Base-by-base conservation (phyloP, 2,113 vertebrate species). In the Zapus hudsonius region DNA sequence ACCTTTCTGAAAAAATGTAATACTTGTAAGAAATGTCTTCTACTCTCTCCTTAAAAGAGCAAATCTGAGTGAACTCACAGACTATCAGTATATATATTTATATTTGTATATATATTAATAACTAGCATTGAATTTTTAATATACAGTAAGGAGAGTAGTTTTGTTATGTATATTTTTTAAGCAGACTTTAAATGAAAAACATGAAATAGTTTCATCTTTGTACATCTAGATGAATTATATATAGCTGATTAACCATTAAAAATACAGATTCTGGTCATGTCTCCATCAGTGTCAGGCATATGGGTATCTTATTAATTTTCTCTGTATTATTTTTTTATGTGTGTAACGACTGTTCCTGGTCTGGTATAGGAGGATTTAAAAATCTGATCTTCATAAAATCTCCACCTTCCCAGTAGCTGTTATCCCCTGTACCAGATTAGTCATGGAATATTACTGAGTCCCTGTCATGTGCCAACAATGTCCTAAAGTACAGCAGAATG, bases 1-100 rank as follows among this genome's bases (percentile, higher is more conserved):
- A 73, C 3, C 5, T 87, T 94, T 96, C 83, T 96, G 59, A n/a
- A 69, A 92, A 87, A 90, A 89, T 81, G 75, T 90, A 74, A 75
- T 55, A 82, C 25, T 70, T 11, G 2, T 52, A 96, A 38, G 33
- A 96, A 95, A 85, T 84, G 11, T 40, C 81, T 44, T 95, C 55
- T 4, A 2, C 81, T 97, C 44, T 83, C 73, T 67, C n/a, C n/a
- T 64, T 87, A 25, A 94, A 72, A 87, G 33, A 64, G 27, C 59
- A n/a, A 93, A 72, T 84, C 38, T 80, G 22, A 36, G 8, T 91
- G 82, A 95, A 95, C 73, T 83, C 31, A 93, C 87, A 74, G 22
- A 92, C 36, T 89, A 40, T 69, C 27, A 36, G 52, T 89, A 1
- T 84, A 61, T 61, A 55, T 94, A n/a, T n/a, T n/a, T n/a, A n/a